Percentiles rank a stretch among this genome's conserved stretches.
Evolutionary conservation across 2,888 invertebrate genomes (phyloP).

Genomic region (Meghimatium bilineatum): DNA sequence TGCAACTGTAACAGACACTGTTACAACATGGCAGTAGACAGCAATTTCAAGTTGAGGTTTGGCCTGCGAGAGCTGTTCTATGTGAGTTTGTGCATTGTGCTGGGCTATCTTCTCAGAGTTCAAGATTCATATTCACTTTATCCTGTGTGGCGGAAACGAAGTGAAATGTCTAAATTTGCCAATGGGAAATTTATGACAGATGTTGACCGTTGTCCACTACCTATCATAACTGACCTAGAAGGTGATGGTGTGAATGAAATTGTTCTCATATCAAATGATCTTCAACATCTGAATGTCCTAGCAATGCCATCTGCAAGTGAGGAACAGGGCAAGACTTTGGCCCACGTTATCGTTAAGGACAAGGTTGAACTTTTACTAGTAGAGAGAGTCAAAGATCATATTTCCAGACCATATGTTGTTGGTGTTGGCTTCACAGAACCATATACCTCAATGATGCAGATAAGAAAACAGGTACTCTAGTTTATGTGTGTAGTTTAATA

Average conservation of each 20-base stretch:
- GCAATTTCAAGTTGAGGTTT: slow-evolving; percentile 36
- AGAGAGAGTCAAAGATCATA: slow-evolving; percentile 44
- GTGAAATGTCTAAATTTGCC: slow-evolving; percentile 63
- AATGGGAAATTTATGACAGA: slow-evolving; percentile 64
- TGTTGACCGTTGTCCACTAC: slow-evolving; percentile 65
- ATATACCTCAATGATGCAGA: slow-evolving; percentile 68
- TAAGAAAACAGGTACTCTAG: slow-evolving; percentile 70
- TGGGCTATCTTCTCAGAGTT: slow-evolving; percentile 71
- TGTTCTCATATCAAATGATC: slow-evolving; percentile 68
- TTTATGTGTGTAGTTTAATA: no score
- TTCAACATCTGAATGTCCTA: slow-evolving; percentile 65
- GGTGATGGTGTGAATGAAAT: slow-evolving; percentile 74
- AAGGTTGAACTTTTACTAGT: slow-evolving; percentile 55
- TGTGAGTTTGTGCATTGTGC: slow-evolving; percentile 65
- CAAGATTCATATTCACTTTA: slow-evolving; percentile 67
- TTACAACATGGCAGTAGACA: slow-evolving; percentile 26
- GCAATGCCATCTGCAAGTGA: slow-evolving; percentile 60
- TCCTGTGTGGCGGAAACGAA: slow-evolving; percentile 72
- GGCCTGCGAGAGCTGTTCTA: slow-evolving; percentile 56
- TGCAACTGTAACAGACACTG: not conserved
- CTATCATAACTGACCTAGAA: slow-evolving; percentile 73
- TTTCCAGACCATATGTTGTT: slow-evolving; percentile 65
- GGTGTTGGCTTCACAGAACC: slow-evolving; percentile 69
- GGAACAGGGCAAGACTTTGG: slow-evolving; percentile 63
- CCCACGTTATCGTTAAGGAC: slow-evolving; percentile 70